A percentile compares a stretch with the other conserved stretches of the same genome.
These are phyloP conservation scores for Lepidostoma basale DNA, from an alignment of 1,140 invertebrate genomes.

Conservation along the genomic window DNA sequence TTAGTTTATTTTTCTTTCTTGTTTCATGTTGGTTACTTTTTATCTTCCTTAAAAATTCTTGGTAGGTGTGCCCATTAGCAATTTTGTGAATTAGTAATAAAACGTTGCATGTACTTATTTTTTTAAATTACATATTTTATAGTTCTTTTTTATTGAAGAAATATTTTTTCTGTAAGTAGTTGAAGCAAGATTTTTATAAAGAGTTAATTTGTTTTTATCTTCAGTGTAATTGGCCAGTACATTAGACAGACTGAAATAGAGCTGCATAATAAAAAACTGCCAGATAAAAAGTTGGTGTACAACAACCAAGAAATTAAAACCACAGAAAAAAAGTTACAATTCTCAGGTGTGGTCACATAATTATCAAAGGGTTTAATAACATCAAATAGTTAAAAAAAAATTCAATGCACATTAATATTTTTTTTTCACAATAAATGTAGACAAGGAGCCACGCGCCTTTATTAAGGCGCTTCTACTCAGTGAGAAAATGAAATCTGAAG, in stretches of 20 bases:
- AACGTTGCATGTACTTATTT: no score
- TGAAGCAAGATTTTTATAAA: no score
- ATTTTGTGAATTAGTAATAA: no score
- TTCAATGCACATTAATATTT: not conserved
- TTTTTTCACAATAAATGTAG: not conserved
- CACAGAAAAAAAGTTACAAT: not conserved
- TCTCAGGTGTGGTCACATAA: not conserved
- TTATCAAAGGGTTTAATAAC: not conserved
- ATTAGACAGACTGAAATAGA: constrained; percentile 50
- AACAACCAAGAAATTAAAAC: constrained; percentile 1
- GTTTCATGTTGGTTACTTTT: no score
- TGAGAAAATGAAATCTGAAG: constrained; percentile 63
- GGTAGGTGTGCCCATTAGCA: no score
- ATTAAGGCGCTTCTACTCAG: constrained; percentile 59
- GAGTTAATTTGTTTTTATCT: constrained; percentile 36
- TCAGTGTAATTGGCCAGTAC: constrained; percentile 54
- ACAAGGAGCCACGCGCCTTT: not conserved
- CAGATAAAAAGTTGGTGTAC: not conserved
- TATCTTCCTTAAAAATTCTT: no score
- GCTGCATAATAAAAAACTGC: constrained; percentile 29
- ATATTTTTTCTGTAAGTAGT: no score
- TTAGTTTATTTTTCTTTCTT: no score
- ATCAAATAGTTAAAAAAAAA: not conserved
- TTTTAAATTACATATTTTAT: no score
- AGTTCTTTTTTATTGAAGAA: no score